Conservation (phyloP, 2,113 vertebrate species). For the Neopipo cinnamomea region DNA sequence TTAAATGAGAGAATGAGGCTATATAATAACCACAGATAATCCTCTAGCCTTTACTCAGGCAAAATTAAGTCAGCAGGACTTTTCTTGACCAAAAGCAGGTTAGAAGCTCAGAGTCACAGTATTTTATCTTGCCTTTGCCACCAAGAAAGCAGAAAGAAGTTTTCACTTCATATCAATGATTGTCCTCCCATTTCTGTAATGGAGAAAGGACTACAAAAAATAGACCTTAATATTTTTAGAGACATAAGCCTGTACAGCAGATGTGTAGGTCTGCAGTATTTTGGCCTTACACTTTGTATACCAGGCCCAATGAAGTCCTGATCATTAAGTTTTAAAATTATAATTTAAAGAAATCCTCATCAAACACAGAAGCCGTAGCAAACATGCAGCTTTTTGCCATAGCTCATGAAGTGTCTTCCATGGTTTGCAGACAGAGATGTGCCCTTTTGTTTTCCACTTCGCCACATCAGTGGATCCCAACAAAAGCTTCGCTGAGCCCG, state of each 20-base stretch:
- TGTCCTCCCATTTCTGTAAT: background rate
- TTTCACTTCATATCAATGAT: background rate
- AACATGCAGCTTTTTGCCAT: background rate
- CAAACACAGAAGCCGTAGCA: background rate
- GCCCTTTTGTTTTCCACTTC: background rate
- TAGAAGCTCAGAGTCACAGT: background rate
- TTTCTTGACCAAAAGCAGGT: background rate
- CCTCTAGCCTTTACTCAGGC: background rate
- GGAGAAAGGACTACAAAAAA: background rate
- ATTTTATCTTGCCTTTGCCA: background rate
- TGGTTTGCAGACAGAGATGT: background rate
- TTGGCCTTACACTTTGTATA: background rate
- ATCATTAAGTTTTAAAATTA: background rate
- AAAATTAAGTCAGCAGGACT: background rate
- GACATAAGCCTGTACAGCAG: background rate
- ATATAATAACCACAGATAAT: background rate
- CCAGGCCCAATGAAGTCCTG: background rate
- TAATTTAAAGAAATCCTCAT: background rate
- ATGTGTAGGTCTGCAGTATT: background rate
- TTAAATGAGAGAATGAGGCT: background rate
- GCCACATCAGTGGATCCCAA: background rate
- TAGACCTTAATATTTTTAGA: background rate
- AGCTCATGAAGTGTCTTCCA: background rate
- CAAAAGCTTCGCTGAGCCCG: background rate
- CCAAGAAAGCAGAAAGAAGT: background rate